A percentile compares a stretch with the other conserved stretches of the same genome.
These are phyloP conservation scores for Acanthococcus lagerstroemiae DNA, from an alignment of 2,888 invertebrate species.

Conservation along the genomic window DNA sequence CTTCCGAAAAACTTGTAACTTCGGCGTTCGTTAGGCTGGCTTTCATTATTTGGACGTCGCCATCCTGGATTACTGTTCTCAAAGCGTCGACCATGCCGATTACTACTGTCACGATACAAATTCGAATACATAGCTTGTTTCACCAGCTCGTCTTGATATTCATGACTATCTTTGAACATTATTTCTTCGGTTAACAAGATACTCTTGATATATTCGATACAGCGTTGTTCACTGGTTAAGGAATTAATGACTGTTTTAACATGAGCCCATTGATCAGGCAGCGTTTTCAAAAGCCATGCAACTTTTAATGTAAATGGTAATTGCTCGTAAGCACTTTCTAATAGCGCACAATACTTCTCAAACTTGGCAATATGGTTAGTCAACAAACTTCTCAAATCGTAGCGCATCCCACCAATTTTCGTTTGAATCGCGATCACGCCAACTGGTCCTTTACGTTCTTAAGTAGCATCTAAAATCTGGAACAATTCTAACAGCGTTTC, in stretches of 20 bases:
- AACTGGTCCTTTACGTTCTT: not conserved
- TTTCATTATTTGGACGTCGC: no score
- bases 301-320: no score
- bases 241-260: no score
- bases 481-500: not conserved
- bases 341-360: not conserved
- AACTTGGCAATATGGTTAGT: no score
- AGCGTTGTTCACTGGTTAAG: not conserved
- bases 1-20: no score
- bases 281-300: no score
- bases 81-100: not conserved
- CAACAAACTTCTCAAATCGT: not conserved
- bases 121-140: not conserved
- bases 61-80: not conserved
- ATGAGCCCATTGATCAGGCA: not conserved
- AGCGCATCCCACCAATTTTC: not conserved
- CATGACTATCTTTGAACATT: not conserved
- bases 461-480: not conserved
- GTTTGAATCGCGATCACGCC: not conserved
- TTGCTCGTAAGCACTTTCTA: not conserved
- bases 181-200: not conserved
- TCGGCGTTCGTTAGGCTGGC: not conserved
- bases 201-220: not conserved
- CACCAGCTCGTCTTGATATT: not conserved
- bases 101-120: not conserved